phyloP scores from a whole-genome alignment of 2,797 vertebrate genomes.

The Sebastiscus tertius region DNA sequence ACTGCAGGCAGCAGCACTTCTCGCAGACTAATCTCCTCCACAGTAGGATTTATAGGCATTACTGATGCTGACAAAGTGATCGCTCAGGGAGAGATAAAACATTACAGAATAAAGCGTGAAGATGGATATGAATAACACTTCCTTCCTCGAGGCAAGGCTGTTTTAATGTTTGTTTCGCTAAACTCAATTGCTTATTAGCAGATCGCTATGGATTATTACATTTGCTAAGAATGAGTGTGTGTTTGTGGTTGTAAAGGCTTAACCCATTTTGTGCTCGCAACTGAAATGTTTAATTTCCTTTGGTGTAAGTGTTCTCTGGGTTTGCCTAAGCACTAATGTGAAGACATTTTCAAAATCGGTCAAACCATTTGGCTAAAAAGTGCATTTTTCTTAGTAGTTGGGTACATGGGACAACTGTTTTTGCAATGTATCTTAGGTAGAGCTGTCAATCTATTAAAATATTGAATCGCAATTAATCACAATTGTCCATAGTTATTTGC shows the following conservation, averaged over 20 bases:
- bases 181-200: constrained; percentile 46
- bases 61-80: constrained; percentile 79
- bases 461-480: no score
- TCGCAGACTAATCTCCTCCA: constrained; percentile 78
- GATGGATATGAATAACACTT: constrained; percentile 65
- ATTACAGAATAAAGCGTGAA: constrained; percentile 70
- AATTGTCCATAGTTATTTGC: no score
- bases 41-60: constrained; percentile 78
- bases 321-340: background rate
- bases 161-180: constrained; percentile 62
- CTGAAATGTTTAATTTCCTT: background rate
- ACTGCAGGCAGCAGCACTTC: constrained; percentile 76
- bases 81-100: constrained; percentile 75
- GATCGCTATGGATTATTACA: constrained; percentile 37
- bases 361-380: background rate
- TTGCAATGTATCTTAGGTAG: background rate
- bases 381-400: background rate
- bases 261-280: background rate
- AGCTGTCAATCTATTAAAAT: no score
- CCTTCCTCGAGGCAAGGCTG: constrained; percentile 53
- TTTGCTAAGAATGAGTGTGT: background rate
- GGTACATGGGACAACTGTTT: background rate
- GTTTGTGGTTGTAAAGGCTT: background rate
- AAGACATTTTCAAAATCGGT: background rate
- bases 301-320: background rate